A percentile compares a stretch with the other conserved stretches of the same genome.
Evolutionary conservation across 1,140 invertebrate genomes (phyloP).

Genomic region (Polypedilum vanderplanki): DNA sequence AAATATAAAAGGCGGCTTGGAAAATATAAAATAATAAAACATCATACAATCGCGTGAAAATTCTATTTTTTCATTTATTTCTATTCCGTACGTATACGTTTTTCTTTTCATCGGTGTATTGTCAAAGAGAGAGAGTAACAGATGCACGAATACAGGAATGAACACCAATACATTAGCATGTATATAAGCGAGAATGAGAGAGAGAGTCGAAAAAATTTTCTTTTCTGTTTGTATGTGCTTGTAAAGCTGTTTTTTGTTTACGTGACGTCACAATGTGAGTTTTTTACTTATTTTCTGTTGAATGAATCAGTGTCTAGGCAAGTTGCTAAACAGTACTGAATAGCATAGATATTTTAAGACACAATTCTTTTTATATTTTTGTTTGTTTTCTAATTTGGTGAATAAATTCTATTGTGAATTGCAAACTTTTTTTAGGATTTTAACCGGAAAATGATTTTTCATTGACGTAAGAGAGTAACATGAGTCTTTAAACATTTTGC

Average conservation of each 20-base stretch:
- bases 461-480: background rate
- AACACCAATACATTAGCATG: background rate
- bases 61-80: background rate
- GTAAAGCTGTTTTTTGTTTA: no score
- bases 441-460: background rate
- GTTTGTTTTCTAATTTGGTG: no score
- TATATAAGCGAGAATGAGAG: background rate
- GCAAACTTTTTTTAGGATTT: no score
- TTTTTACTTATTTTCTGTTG: no score
- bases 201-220: background rate
- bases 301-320: no score
- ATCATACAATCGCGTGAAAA: slow-evolving; percentile 7
- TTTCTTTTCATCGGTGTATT: background rate
- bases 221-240: background rate
- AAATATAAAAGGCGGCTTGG: background rate
- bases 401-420: no score
- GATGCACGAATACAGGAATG: background rate
- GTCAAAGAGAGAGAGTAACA: background rate
- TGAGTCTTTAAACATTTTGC: no score
- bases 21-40: background rate
- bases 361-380: no score
- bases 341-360: no score
- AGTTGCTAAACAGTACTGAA: no score
- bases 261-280: no score
- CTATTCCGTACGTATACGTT: background rate